Evolutionary conservation across 2,888 invertebrate species (phyloP), one percentile per base, ranked within the genome.

Genomic region (Athalia rosae): DNA sequence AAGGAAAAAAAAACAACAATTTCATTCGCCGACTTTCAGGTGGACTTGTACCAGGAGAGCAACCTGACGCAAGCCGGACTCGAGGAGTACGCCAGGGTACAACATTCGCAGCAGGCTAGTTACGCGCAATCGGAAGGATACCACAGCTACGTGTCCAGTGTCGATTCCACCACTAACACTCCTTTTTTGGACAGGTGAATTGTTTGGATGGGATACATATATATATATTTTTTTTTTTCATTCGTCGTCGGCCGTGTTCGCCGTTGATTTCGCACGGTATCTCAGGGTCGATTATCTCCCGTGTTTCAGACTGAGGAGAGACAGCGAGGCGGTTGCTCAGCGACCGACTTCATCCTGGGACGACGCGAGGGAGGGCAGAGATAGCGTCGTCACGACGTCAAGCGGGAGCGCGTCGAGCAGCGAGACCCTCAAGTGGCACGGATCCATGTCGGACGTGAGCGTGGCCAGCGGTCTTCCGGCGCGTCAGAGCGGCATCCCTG

Each of bases 61-160:
- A 82, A 87, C 50, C 81, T 91, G 80, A 91, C 91, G 53, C 90
- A 91, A 84, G 90, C 90, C 9, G 91, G 91, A 79, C 86, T 91
- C 77, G 91, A 92, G 76, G 90, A 91, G 77, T 92, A 92, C 81
- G 90, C 90, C 50, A 90, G 91, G 81, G 91, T 90, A 76, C 90
- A 89, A 45, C 94, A 94, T 87, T 94, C 94, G 83, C 94, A 94
- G 85, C 94, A 95, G 86, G 92, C 94, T 59, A 94, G 94, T 76
- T 95, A 95, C 90, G 95, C 95, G 73, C 95, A 95, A 85, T 95
- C 95, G 76, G 95, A 95, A 90, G 95, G 95, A 74, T 95, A 95
- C 89, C 95, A 95, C 88, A 95, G 95, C 88, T 95, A 95, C 89
- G 95, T 95, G 45, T 94, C 95, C 79, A 94, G 95, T 85, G 94